Conservation (phyloP, 1,140 invertebrate genomes). For the Polypedilum vanderplanki region DNA sequence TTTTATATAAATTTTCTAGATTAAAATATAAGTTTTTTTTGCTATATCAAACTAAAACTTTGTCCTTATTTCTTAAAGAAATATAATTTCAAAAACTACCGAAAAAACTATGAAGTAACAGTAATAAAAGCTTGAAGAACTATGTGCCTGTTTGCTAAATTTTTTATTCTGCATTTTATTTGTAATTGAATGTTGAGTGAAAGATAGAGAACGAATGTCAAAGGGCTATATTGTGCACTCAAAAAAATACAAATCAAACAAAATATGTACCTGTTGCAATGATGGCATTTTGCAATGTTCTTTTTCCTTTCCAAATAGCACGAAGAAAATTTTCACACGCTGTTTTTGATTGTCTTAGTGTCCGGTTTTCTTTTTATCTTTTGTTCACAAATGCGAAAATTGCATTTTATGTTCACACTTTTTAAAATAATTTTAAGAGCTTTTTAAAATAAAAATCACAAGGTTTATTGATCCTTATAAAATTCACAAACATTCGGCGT, state of each 20-base stretch:
- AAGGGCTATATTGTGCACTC: not conserved
- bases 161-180: too few relatives aligned
- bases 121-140: too few relatives aligned
- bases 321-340: conserved; percentile 16
- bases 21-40: too few relatives aligned
- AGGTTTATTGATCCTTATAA: not conserved
- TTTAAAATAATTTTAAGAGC: not conserved
- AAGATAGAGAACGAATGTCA: too few relatives aligned
- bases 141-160: too few relatives aligned
- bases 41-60: too few relatives aligned
- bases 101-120: too few relatives aligned
- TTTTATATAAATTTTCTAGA: too few relatives aligned
- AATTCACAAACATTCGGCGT: not conserved
- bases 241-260: not conserved
- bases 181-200: too few relatives aligned
- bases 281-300: conserved; percentile 17
- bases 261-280: conserved; percentile 24
- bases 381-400: conserved; percentile 12
- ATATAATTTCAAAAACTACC: too few relatives aligned
- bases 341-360: not conserved
- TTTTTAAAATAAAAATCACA: not conserved
- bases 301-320: not conserved
- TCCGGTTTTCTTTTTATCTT: conserved; percentile 15
- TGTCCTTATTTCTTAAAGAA: too few relatives aligned
- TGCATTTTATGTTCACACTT: not conserved